Evolutionary conservation across 1,140 invertebrate species (phyloP), one percentile per base, ranked within the genome.

Genomic region (Condylostylus longicornis): DNA sequence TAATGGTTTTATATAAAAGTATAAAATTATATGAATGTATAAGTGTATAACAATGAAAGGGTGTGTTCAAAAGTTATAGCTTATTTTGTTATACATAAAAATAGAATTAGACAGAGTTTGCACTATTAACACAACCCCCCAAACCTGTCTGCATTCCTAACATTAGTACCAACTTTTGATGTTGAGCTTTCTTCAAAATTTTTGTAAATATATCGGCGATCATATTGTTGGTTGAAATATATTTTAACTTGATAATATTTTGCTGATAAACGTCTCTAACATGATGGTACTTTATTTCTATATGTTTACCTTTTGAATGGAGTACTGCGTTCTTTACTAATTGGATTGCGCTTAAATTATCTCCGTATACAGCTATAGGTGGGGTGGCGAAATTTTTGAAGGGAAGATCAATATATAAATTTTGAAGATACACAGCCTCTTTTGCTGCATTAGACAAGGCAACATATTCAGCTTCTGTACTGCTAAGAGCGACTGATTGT

Each of bases 301-400:
- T 58, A 32, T 54, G 49, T 39, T 53, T 58, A n/a, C 17, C 50
- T 21, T 42, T 44, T 29, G 42, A 48, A 37, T 47, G 50, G 18
- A 41, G 45, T 29, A 38, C 38, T 1, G 39, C 39, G 37, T 48
- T 49, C 23, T 45, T 49, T 7, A 38, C 31, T 5, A 50, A 20
- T 17, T 39, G 34, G 6, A 45, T 35, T 10, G 47, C 42, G 35
- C 50, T 51, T 25, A 38, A 18, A 45, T 49, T 51, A 38, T 50
- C 45, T 6, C 18, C 19, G 15, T 33, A 23, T 18, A 27, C 12
- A 2, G 18, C 1, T 1, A 25, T 15, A 9, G 37, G 6, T 27
- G 10, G n/a, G n/a, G n/a, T n/a, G n/a, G n/a, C n/a, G n/a, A n/a
- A n/a, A n/a, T n/a, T n/a, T n/a, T n/a, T n/a, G n/a, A n/a, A n/a